phyloP scores from a whole-genome alignment of 2,113 vertebrate species.

The Speoplatyrhinus poulsoni region DNA sequence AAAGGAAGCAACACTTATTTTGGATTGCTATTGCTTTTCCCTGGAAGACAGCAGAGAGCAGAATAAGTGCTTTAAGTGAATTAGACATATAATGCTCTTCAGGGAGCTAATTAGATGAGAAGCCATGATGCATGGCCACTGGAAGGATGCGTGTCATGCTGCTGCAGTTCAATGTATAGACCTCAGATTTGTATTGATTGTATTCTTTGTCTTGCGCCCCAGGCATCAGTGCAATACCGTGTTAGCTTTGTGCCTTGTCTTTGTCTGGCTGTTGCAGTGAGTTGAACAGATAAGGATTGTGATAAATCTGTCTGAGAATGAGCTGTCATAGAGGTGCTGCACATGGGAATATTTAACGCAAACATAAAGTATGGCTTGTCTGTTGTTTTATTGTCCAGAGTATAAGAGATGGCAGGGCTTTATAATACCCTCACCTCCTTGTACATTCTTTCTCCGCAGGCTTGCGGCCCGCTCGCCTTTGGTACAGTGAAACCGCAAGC shows the following conservation, averaged over 20 bases:
- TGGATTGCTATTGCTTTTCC: constrained; percentile 17
- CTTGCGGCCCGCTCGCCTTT: constrained; percentile 42
- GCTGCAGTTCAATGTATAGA: constrained; percentile 72
- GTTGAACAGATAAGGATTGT: constrained; percentile 71
- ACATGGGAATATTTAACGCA: constrained; percentile 76
- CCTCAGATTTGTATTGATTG: constrained; percentile 74
- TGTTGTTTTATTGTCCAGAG: constrained; percentile 72
- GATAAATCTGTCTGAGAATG: constrained; percentile 77
- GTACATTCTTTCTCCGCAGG: constrained; percentile 53
- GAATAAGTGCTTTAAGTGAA: constrained; percentile 44
- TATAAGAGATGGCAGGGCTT: constrained; percentile 63
- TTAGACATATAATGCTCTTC: constrained; percentile 57
- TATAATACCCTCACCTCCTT: constrained; percentile 59
- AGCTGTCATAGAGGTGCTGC: constrained; percentile 72
- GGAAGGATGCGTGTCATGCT: constrained; percentile 66
- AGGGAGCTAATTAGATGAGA: constrained; percentile 70
- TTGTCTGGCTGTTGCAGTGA: constrained; percentile 36
- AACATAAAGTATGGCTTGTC: constrained; percentile 76
- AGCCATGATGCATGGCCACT: constrained; percentile 59
- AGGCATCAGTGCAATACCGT: constrained; percentile 50
- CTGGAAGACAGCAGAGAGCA: constrained; percentile 26
- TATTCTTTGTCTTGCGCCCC: constrained; percentile 65
- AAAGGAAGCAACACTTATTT: constrained; percentile 26
- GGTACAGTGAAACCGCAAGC: constrained; percentile 21
- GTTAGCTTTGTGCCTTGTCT: constrained; percentile 49